Base-by-base conservation (phyloP, 1,140 invertebrate species). In the Temnothorax nylanderi region DNA sequence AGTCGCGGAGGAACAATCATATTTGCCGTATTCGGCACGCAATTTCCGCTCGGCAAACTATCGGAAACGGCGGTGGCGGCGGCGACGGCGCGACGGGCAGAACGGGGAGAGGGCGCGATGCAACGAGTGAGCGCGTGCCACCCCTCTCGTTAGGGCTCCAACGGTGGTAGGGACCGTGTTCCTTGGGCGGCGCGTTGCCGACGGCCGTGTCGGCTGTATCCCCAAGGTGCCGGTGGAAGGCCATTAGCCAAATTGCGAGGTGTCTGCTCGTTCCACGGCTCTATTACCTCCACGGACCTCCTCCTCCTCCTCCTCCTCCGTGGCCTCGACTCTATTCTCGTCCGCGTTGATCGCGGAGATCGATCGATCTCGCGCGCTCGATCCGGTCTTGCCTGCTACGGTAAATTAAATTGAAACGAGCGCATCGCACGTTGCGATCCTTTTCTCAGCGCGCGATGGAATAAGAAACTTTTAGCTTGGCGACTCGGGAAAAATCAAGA, bases 191-290 rank as follows among this genome's bases (percentile, higher is more conserved):
- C 32, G 49, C 86, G 49, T 34, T 41, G 44, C 26, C 49, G 74
- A 78, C 58, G 78, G 80, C 80, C 56, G 82, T 77, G 82, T 65
- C 82, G 82, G 41, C 82, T 64, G 51, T 85, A 85, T 85, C 21
- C 82, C 80, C 80, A 74, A 84, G 91, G 90, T 93, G 92, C 90
- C 91, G 90, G 91, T 90, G 93, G 91, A 93, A 94, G 92, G 91
- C 94, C 93, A 94, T 94, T 94, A 94, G 92, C 94, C 92, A 94
- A 94, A 94, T 94, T 94, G 93, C 93, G 91, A 94, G 93, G 93
- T 94, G 94, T 94, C 93, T 94, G 92, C 93, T 94, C 93, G 94
- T 94, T 94, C 93, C 93, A 93, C 90, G 93, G 93, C 92, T 94
- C 93, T 94, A 94, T 94, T 94, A 94, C 93, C 92, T 93, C 90